These are phyloP conservation scores for Mongoloraphidia duomilia DNA, from an alignment of 2,888 invertebrate species.

Conservation along the genomic window DNA sequence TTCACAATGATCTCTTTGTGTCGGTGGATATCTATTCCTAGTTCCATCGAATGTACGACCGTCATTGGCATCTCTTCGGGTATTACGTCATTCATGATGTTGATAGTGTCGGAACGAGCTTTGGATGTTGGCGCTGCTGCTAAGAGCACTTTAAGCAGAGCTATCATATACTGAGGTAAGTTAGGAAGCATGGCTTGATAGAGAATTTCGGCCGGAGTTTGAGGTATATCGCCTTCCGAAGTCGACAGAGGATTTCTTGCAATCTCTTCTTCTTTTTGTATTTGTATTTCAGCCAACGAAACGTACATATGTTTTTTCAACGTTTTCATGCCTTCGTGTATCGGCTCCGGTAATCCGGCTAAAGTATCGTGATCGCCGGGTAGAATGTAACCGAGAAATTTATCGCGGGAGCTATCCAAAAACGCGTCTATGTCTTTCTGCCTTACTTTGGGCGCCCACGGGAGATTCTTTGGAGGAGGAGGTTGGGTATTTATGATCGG, in stretches of 20 bases:
- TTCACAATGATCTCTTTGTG: slow-evolving; percentile 99
- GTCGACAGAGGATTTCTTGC: slow-evolving; percentile 81
- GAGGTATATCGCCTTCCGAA: slow-evolving; percentile 60
- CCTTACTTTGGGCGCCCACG: slow-evolving; percentile 93
- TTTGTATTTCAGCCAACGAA: slow-evolving; percentile 84
- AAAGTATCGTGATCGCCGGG: slow-evolving; percentile 75
- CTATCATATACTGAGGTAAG: slow-evolving; percentile 95
- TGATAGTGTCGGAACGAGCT: slow-evolving; percentile 93
- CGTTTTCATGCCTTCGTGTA: slow-evolving; percentile 89
- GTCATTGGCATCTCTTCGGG: slow-evolving; percentile 98
- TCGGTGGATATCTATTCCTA: slow-evolving; percentile 93
- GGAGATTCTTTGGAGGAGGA: slow-evolving; percentile 36
- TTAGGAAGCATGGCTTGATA: slow-evolving; percentile 93
- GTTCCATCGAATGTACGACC: slow-evolving; percentile 83
- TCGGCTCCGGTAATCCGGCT: slow-evolving; percentile 91
- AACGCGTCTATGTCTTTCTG: slow-evolving; percentile 89
- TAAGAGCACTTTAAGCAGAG: slow-evolving; percentile 85
- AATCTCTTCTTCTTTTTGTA: slow-evolving; percentile 81
- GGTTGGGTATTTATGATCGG: slow-evolving; percentile 31
- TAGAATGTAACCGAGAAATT: slow-evolving; percentile 92
- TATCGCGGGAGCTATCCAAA: slow-evolving; percentile 76
- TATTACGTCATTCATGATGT: slow-evolving; percentile 93
- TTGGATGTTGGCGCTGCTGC: slow-evolving; percentile 99
- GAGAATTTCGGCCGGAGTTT: slow-evolving; percentile 75
- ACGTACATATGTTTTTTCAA: slow-evolving; percentile 87